Conservation (phyloP, 1,140 invertebrate species). For the Amphibalanus amphitrite region DNA sequence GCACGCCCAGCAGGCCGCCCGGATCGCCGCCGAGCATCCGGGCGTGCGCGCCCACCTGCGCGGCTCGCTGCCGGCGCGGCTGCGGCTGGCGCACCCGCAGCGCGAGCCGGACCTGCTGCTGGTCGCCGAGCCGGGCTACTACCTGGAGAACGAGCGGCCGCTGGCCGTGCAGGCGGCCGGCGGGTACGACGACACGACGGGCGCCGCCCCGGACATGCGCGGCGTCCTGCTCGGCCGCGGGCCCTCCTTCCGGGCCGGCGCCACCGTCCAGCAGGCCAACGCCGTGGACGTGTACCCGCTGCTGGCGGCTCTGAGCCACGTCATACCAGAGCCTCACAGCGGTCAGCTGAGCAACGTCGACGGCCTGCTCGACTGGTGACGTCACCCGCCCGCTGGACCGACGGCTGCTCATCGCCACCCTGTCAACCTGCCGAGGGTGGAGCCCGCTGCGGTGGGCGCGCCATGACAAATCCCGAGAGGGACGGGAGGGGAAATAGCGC, state of each 20-base stretch:
- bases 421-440: no score
- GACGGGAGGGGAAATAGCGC: no score
- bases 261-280: not conserved
- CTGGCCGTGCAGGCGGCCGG: not conserved
- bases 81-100: not conserved
- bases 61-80: not conserved
- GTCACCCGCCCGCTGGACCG: no score
- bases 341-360: not conserved
- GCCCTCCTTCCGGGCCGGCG: not conserved
- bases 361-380: not conserved
- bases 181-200: not conserved
- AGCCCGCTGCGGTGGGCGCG: no score
- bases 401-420: no score
- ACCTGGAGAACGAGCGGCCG: slow-evolving; percentile 1
- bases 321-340: not conserved
- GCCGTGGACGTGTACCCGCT: not conserved
- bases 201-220: not conserved
- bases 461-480: no score
- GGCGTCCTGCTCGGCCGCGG: slow-evolving; percentile 2
- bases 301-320: not conserved
- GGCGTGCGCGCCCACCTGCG: not conserved
- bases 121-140: not conserved
- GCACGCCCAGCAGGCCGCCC: not conserved
- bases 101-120: not conserved
- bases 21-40: not conserved